These are phyloP conservation scores for Nymphalis io DNA, from an alignment of 1,140 invertebrate species.

Conservation along the genomic window DNA sequence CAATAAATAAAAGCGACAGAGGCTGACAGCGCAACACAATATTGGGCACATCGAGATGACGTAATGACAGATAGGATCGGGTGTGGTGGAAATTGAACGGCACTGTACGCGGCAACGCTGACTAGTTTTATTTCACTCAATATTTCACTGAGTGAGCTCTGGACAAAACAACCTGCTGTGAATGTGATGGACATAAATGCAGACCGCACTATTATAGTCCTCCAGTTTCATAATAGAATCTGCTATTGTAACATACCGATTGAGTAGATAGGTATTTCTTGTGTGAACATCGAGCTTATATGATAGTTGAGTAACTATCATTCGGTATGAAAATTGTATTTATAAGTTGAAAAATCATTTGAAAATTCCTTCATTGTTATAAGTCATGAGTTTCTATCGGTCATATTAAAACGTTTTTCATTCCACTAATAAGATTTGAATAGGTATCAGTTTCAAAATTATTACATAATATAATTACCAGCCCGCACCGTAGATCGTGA, in stretches of 20 bases:
- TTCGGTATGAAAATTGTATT: no score
- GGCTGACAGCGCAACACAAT: slow-evolving; percentile 49
- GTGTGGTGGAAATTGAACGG: slow-evolving; percentile 35
- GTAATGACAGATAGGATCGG: slow-evolving; percentile 34
- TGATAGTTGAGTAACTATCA: neutral
- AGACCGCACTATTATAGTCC: slow-evolving; percentile 25
- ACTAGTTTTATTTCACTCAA: slow-evolving; percentile 65
- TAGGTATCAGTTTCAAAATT: no score
- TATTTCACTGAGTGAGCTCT: slow-evolving; percentile 53
- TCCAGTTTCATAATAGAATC: slow-evolving; percentile 16
- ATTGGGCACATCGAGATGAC: slow-evolving; percentile 40
- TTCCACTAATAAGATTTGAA: no score
- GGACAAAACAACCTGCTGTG: slow-evolving; percentile 69
- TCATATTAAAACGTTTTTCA: no score
- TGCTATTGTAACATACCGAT: slow-evolving; percentile 14
- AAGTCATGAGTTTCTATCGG: no score
- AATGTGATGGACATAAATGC: slow-evolving; percentile 51
- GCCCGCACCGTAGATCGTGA: no score
- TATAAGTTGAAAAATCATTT: no score
- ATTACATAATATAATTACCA: no score
- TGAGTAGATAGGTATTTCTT: neutral
- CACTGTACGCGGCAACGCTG: slow-evolving; percentile 30
- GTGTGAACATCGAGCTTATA: neutral
- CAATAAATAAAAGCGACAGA: slow-evolving; percentile 59
- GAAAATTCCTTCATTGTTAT: no score